Conservation (phyloP, 2,888 invertebrate genomes). For the Cenopis cana region DNA sequence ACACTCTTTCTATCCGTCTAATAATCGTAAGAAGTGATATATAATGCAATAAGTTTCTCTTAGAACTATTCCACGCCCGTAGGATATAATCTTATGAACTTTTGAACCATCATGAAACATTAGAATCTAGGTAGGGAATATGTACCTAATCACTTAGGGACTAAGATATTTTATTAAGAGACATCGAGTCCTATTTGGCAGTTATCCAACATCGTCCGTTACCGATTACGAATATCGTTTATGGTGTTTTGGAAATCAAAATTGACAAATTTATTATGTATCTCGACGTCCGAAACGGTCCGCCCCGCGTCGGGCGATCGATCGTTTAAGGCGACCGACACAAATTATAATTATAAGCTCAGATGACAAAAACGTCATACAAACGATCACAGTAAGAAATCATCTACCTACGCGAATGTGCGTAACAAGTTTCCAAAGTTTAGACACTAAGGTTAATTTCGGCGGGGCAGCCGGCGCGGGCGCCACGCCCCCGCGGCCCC, state of each 20-base stretch:
- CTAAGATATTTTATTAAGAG: constrained; percentile 75
- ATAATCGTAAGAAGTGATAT: constrained; percentile 68
- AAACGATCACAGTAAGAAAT: constrained; percentile 82
- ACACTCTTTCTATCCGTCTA: constrained; percentile 54
- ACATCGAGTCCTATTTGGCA: constrained; percentile 81
- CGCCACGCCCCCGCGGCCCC: constrained; percentile 7
- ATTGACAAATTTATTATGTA: constrained; percentile 63
- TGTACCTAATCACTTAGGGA: constrained; percentile 67
- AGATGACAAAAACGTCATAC: constrained; percentile 64
- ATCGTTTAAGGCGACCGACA: constrained; percentile 35
- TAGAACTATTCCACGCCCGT: constrained; percentile 54
- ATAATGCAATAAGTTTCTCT: constrained; percentile 64
- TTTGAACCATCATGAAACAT: constrained; percentile 60
- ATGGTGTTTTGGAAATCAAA: constrained; percentile 65
- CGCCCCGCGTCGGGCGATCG: constrained; percentile 48
- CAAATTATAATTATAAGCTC: constrained; percentile 53
- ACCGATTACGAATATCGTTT: constrained; percentile 58
- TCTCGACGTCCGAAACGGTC: constrained; percentile 34
- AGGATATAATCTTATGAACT: constrained; percentile 55
- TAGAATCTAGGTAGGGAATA: constrained; percentile 51
- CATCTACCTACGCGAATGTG: constrained; percentile 82
- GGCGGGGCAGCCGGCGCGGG: constrained; percentile 43
- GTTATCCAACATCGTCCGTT: constrained; percentile 75
- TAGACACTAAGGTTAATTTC: constrained; percentile 57
- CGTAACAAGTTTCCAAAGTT: constrained; percentile 74